Conservation (phyloP, 1,140 invertebrate species). For the Caenorhabditis latens region DNA sequence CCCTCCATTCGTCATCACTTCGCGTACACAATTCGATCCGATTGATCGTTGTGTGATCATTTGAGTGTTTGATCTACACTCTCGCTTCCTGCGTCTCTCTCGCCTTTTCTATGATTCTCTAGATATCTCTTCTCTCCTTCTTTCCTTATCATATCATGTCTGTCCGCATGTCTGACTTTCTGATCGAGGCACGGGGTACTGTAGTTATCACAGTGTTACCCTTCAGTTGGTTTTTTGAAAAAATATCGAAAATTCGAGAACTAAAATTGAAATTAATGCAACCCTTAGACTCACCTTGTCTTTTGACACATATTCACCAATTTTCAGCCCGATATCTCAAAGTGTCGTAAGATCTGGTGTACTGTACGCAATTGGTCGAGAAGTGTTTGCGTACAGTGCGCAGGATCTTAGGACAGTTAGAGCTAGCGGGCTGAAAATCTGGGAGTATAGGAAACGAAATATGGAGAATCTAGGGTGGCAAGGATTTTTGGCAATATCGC, state of each 20-base stretch:
- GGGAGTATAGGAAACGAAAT: neutral
- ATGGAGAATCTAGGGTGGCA: neutral
- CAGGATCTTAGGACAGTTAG: neutral
- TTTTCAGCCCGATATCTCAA: neutral
- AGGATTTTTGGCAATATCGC: neutral
- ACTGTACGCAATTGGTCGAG: neutral
- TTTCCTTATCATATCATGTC: too few species aligned
- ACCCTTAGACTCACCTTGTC: neutral
- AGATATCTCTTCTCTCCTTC: neutral
- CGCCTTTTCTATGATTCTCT: neutral
- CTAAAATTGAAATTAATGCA: neutral
- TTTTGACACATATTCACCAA: neutral
- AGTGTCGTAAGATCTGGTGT: neutral
- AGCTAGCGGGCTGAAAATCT: neutral
- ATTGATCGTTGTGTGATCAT: slow-evolving; percentile 54
- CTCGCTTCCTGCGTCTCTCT: slow-evolving; percentile 1
- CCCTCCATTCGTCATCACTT: neutral
- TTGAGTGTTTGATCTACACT: slow-evolving; percentile 37
- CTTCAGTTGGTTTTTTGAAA: too few species aligned
- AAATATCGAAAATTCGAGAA: neutral
- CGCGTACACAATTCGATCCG: slow-evolving; percentile 44
- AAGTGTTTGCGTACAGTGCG: neutral
- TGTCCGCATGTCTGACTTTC: too few species aligned
- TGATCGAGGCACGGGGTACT: too few species aligned
- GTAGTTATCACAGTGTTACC: too few species aligned